Conservation (phyloP, 2,888 invertebrate genomes). For the Encarsia formosa region DNA sequence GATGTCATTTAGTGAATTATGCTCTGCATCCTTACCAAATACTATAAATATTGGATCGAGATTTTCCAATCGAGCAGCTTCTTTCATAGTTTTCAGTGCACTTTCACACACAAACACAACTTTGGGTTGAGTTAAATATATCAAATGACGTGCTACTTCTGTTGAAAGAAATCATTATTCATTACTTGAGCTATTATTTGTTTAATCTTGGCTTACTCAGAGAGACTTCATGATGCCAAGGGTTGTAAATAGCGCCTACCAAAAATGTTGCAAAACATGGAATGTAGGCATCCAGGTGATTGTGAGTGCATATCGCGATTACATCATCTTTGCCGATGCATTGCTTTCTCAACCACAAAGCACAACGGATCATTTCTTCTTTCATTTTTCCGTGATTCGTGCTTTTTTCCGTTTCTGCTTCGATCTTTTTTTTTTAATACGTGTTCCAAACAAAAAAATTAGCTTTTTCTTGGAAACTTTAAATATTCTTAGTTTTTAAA, state of each 20-base stretch:
- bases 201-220: conserved; percentile 36
- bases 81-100: conserved; percentile 10
- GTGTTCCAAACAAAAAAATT: no score
- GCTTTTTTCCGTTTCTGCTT: conserved; percentile 30
- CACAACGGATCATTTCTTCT: conserved; percentile 38
- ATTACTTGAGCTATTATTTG: not conserved
- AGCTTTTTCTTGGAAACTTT: no score
- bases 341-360: conserved; percentile 39
- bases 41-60: conserved; percentile 30
- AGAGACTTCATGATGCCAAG: conserved; percentile 38
- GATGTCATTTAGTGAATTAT: conserved; percentile 30
- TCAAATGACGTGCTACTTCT: conserved; percentile 36
- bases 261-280: conserved; percentile 37
- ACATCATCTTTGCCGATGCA: conserved; percentile 35
- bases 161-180: conserved; percentile 9
- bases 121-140: conserved; percentile 36
- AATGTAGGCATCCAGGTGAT: conserved; percentile 36
- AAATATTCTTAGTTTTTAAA: no score
- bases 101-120: conserved; percentile 34
- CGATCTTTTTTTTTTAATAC: conserved; percentile 36
- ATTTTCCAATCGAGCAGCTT: conserved; percentile 30
- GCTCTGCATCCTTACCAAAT: conserved; percentile 31
- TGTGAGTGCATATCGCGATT: conserved; percentile 36
- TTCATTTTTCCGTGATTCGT: conserved; percentile 34
- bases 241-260: conserved; percentile 37